Evolutionary conservation across 1,140 invertebrate genomes (phyloP), one percentile per base, ranked within the genome.

Genomic region (Telenomus remus): DNA sequence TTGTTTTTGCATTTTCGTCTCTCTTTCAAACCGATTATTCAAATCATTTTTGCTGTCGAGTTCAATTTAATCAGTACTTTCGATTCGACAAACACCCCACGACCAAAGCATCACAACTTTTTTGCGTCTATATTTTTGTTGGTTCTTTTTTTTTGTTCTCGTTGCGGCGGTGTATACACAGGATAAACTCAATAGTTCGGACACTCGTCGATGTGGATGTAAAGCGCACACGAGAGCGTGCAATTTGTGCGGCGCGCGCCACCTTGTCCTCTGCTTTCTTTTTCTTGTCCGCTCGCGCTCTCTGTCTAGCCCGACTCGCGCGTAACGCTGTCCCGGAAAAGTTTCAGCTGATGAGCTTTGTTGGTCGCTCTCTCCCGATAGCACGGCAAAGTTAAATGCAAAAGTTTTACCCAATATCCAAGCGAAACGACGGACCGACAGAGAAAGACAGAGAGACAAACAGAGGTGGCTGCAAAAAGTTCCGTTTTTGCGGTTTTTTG

Each of bases 311-410:
- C 14, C 0, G 37, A 55, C 51, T 72, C 63, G 59, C 49, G 60
- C 49, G 19, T 64, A 73, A 86, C 84, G 83, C 85, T 87, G 85
- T 86, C 80, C 84, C 78, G 81, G 80, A 82, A 87, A 86, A 87
- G 80, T 87, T 87, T 87, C 76, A 72, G 72, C 76, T 84, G 85
- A 87, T 87, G 85, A 87, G 85, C 85, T 86, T 87, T 87, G 85
- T 87, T 85, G 85, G 83, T 79, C 82, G 84, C 84, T 85, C 86
- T 27, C 19, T 82, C 80, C 84, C 79, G 78, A 65, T 81, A 84
- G 82, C 71, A 86, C 83, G 85, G 82, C 82, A 84, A 86, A 86
- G 85, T 87, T 87, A 85, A 87, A 87, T 87, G 84, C 82, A 76
- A 86, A 87, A 87, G 85, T 87, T 87, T 85, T 84, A 84, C 80